phyloP scores from a whole-genome alignment of 2,888 invertebrate genomes.

The Galeruca laticollis region DNA sequence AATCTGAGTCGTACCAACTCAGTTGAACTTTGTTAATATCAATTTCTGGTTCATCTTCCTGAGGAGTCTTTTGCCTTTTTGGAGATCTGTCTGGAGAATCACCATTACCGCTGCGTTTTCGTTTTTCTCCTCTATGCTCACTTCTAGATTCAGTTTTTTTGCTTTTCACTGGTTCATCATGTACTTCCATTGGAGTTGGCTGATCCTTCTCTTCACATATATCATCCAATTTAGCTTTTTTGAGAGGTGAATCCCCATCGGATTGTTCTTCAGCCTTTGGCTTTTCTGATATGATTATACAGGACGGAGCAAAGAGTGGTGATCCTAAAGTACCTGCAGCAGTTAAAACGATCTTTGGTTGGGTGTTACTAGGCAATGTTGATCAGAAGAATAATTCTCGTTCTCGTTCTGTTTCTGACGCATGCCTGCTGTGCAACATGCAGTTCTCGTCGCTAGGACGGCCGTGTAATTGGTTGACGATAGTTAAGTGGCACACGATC shows the following conservation, averaged over 20 bases:
- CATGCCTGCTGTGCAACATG: no score
- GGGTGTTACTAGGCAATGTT: no score
- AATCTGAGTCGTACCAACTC: conserved; percentile 92
- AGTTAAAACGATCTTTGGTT: no score
- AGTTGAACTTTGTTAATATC: conserved; percentile 75
- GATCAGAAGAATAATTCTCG: no score
- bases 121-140: conserved; percentile 60
- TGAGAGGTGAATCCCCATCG: not conserved
- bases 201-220: conserved; percentile 23
- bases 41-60: conserved; percentile 76
- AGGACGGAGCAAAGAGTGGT: no score
- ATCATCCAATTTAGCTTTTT: conserved; percentile 8
- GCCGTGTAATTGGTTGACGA: no score
- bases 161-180: conserved; percentile 35
- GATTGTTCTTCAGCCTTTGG: not conserved
- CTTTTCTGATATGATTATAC: no score
- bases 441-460: no score
- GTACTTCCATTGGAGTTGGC: conserved; percentile 23
- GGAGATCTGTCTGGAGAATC: conserved; percentile 60
- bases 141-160: conserved; percentile 32
- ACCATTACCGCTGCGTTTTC: conserved; percentile 57
- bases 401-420: no score
- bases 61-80: conserved; percentile 61
- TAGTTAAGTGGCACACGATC: no score
- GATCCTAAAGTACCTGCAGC: no score